These are phyloP conservation scores for Lasioglossum baleicum DNA, from an alignment of 1,140 invertebrate species.

Conservation along the genomic window DNA sequence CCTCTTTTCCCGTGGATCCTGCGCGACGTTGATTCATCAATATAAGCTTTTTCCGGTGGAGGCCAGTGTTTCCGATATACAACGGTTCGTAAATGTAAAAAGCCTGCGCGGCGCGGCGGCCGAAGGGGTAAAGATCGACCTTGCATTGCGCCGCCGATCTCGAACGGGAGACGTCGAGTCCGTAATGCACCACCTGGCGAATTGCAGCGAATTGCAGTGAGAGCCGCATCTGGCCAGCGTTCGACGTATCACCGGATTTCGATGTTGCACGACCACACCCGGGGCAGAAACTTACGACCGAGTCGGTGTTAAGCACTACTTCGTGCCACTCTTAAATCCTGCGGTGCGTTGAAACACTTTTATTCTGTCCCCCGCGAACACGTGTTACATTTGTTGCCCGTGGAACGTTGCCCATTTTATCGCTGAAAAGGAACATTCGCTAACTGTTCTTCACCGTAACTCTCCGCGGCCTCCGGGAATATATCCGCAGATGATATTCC, in stretches of 20 bases:
- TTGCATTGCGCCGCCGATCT: background rate
- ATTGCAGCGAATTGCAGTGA: conserved; percentile 8
- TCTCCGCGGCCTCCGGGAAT: too few species aligned
- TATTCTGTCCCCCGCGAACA: background rate
- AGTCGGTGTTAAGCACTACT: conserved; percentile 1
- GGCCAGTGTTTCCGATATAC: conserved; percentile 26
- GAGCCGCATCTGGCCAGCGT: background rate
- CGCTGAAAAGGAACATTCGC: background rate
- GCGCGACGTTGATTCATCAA: conserved; percentile 62
- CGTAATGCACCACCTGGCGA: conserved; percentile 9
- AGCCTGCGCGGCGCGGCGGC: too few species aligned
- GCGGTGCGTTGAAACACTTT: background rate
- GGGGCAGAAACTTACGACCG: conserved; percentile 23
- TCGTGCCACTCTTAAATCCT: conserved; percentile 19
- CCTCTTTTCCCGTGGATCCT: conserved; percentile 41
- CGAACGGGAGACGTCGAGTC: background rate
- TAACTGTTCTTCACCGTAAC: background rate
- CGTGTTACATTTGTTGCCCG: background rate
- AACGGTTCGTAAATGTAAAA: conserved; percentile 14
- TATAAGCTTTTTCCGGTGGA: conserved; percentile 53
- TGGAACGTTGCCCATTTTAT: background rate
- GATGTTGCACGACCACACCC: background rate
- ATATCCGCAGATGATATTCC: too few species aligned
- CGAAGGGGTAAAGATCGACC: background rate
- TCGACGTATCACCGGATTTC: conserved; percentile 15